Percentiles rank a stretch among this genome's conserved stretches.
phyloP scores from a whole-genome alignment of 2,797 vertebrate genomes.

The Chaenodraco wilsoni region DNA sequence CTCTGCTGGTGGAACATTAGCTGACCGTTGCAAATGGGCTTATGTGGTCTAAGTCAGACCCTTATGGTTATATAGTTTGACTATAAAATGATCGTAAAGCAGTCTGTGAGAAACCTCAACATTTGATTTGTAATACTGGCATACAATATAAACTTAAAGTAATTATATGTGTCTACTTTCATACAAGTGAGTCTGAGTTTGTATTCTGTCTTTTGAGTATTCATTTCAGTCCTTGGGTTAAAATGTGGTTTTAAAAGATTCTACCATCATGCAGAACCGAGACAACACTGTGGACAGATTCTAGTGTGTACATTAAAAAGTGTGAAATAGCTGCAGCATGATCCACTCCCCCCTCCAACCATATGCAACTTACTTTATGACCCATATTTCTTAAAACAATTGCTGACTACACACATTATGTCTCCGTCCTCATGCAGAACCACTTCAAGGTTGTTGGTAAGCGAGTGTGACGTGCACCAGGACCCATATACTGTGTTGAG shows the following conservation, averaged over 20 bases:
- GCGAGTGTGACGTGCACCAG: background rate
- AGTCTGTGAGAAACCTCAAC: background rate
- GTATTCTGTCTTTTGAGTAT: background rate
- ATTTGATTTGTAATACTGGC: background rate
- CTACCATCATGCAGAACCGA: background rate
- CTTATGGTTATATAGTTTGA: too few species aligned
- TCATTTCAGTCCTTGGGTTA: background rate
- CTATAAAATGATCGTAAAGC: background rate
- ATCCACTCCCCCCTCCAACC: background rate
- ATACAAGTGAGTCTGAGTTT: background rate
- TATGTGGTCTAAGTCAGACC: background rate
- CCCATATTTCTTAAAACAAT: background rate
- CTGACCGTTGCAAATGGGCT: conserved; percentile 1
- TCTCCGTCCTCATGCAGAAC: background rate
- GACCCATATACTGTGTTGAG: background rate
- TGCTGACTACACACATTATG: background rate
- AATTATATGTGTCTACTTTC: background rate
- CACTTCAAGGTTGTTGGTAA: background rate
- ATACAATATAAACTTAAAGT: background rate
- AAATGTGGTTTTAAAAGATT: background rate
- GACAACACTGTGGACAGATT: background rate
- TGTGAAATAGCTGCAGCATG: background rate
- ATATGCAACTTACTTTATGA: background rate
- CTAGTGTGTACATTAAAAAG: background rate
- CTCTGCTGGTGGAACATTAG: conserved; percentile 59